Base-by-base conservation (phyloP, 2,113 vertebrate species). In the Gavia stellata region DNA sequence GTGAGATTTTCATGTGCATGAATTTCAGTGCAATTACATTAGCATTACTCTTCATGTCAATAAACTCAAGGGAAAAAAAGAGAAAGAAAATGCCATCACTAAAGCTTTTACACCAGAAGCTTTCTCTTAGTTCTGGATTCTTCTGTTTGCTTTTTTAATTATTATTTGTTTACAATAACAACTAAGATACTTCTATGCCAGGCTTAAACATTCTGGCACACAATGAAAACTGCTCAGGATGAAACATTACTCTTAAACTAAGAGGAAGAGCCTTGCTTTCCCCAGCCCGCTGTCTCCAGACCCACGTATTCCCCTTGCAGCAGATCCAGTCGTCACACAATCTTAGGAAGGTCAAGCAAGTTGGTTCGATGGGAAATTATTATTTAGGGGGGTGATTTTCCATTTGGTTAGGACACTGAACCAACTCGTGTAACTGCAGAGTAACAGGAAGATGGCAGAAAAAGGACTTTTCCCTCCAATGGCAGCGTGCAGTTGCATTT, bases 11-110 rank as follows among this genome's bases (percentile, higher is more conserved):
- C 88, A 20, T 77, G 83, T 85, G 92, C 89, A 23, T 95, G 95
- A 75, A 61, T 94, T 85, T 96, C 87, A 79, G 73, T 87, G 94
- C 93, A 95, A 95, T 96, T 94, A 79, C 94, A 94, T 95, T 91
- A 94, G 84, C 81, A 34, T 92, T 82, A 61, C 59, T 90, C 92
- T 95, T 80, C 81, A 50, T 77, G 95, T 91, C 95, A 95, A 85
- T 95, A 87, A 94, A 86, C 53, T 49, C 73, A 9, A 31, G 55
- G 63, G 10, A 31, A 33, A 65, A 81, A 70, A 59, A 49, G 11
- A 58, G 81, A 44, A 70, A 28, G 67, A 81, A 89, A 80, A 87
- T 83, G 91, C 84, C 61, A 40, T 63, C 77, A 1, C 62, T 91
- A 7, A 90, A 73, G 84, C 74, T 90, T 70, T 88, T 75, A 20